Evolutionary conservation across 2,888 invertebrate species (phyloP), one percentile per base, ranked within the genome.

Genomic region (Tryphoninae sp.): DNA sequence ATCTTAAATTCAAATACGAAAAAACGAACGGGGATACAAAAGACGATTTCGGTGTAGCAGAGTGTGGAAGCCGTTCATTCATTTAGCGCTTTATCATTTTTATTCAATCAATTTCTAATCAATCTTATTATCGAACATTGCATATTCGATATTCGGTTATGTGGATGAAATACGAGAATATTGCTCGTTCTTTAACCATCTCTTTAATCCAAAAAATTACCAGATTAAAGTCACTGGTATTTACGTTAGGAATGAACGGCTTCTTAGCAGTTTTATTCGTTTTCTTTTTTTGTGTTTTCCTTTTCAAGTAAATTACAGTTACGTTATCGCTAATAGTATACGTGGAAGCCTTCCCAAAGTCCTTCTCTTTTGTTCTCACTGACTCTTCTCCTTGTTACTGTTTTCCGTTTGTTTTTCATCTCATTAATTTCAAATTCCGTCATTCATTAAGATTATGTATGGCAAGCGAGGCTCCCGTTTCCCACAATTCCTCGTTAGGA

Each of bases 401-500:
- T 80, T 58, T 64, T 45, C 16, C 13, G 16, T 40, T 40, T 68
- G 0, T 72, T 49, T 13, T 8, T 72, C 49, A n/a, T 61, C 33
- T 42, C 23, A 9, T 61, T 73, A 45, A 53, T 72, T 42, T 80
- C 26, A 55, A 68, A 53, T 62, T 61, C 65, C 72, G 49, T 71
- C 59, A 53, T 68, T 79, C 64, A 55, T 78, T 88, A 88, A 82
- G 86, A 86, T 87, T 89, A 85, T 26, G 67, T 88, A 86, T 89
- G 88, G 88, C 88, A 88, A 89, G 88, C 87, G 88, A 88, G 88
- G 87, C 86, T 86, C 85, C 85, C 83, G 84, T 85, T 86, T 87
- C 84, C 13, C 59, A 51, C 85, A 86, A 88, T 88, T 87, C 85
- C 85, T 88, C 87, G 26, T 64, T 26, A 49, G 64, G 64, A 86